Conservation (phyloP, 2,888 invertebrate genomes). For the Tethea ocularis region DNA sequence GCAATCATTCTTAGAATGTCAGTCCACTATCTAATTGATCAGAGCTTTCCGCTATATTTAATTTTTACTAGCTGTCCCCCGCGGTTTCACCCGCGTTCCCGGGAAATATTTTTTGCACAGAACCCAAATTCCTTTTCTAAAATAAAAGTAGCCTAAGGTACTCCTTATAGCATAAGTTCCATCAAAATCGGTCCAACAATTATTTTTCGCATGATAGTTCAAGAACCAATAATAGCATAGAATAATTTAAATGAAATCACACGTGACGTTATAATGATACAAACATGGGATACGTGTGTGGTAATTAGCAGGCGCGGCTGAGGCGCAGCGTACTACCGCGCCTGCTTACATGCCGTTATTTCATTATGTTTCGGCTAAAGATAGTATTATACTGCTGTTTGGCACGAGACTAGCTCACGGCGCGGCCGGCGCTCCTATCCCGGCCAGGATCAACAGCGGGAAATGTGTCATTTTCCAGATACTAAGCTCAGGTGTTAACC, state of each 20-base stretch:
- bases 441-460: slow-evolving; percentile 37
- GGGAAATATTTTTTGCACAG: too few relatives aligned
- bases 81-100: too few relatives aligned
- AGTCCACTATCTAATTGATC: too few relatives aligned
- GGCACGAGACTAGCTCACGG: slow-evolving; percentile 31
- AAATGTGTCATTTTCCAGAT: background rate
- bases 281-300: slow-evolving; percentile 15
- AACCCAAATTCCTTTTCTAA: too few relatives aligned
- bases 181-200: too few relatives aligned
- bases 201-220: background rate
- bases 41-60: too few relatives aligned
- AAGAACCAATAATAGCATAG: background rate
- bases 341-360: slow-evolving; percentile 21
- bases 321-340: slow-evolving; percentile 23
- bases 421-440: background rate
- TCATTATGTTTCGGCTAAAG: slow-evolving; percentile 34
- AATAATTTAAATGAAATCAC: background rate
- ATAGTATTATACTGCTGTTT: slow-evolving; percentile 43
- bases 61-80: too few relatives aligned
- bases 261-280: slow-evolving; percentile 15
- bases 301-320: slow-evolving; percentile 29
- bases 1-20: too few relatives aligned
- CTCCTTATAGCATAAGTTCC: too few relatives aligned
- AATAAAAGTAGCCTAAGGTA: too few relatives aligned
- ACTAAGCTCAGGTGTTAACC: background rate